Base-by-base conservation (phyloP, 2,888 invertebrate genomes). In the Epinotia bilunana region DNA sequence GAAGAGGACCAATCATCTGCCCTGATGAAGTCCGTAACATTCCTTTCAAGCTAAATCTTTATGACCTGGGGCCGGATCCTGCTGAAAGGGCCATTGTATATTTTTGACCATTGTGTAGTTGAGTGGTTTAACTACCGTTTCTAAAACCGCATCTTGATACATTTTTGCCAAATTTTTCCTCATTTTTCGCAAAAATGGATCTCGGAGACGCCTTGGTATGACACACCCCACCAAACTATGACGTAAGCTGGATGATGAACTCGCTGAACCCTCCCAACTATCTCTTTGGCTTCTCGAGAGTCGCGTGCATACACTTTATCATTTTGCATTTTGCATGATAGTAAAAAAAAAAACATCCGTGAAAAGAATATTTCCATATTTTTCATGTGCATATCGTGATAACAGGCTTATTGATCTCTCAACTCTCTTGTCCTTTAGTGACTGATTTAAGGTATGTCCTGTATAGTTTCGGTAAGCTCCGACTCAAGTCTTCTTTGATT, bases 391-490 rank as follows among this genome's bases (percentile, higher is more conserved):
- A 46, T 69, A 69, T 46, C 49, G 49, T 18, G 49, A 60, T 23
- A 69, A 46, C 3, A 69, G 69, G 69, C 23, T 5, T 46, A 65
- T 69, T 57, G 57, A 71, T 70, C 58, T 61, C 46, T 57, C 71
- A 18, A 61, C 62, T 62, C 46, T 78, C 53, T 76, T 76, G 68
- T 49, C 55, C 39, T 72, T 72, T 73, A 76, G 63, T 53, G 67
- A 76, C 71, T 28, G 23, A 28, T 28, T 2, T 28, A 28, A 28
- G 3, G 3, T 28, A 28, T 28, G 23, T 28, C 23, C 23, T 28
- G 23, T 28, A 28, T 3, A 28, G 1, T 3, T 28, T 28, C 3
- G 3, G 23, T 28, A 28, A 28, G 1, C 23, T 28, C 23, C 3
- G 23, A 28, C 20, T 20, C 20, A 20, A 20, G 20, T 20, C 20